phyloP scores from a whole-genome alignment of 2,797 vertebrate genomes.

The Lates japonicus region DNA sequence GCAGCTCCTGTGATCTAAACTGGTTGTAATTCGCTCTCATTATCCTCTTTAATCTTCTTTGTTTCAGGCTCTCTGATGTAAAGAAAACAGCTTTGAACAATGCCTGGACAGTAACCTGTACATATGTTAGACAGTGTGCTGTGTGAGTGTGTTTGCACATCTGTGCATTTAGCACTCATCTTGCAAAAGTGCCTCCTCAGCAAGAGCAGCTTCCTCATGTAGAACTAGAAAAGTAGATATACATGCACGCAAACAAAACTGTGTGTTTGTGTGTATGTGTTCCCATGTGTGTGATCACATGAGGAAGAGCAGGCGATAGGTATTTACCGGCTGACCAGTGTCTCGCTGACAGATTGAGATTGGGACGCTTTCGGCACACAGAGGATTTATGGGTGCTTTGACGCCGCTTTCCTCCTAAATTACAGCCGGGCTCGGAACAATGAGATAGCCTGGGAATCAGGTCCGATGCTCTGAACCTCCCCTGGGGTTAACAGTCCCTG shows the following conservation, averaged over 20 bases:
- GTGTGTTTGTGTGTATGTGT: slow-evolving; percentile 31
- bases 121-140: slow-evolving; percentile 37
- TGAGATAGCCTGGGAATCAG: slow-evolving; percentile 71
- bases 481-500: slow-evolving; percentile 66
- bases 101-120: slow-evolving; percentile 7
- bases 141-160: slow-evolving; percentile 59
- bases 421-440: slow-evolving; percentile 64
- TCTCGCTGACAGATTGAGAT: slow-evolving; percentile 74
- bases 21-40: slow-evolving; percentile 5
- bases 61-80: slow-evolving; percentile 17
- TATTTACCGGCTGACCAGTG: slow-evolving; percentile 69
- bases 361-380: slow-evolving; percentile 62
- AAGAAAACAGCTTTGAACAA: slow-evolving; percentile 15
- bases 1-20: slow-evolving; percentile 4
- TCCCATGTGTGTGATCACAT: slow-evolving; percentile 55
- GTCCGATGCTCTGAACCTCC: slow-evolving; percentile 61
- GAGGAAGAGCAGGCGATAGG: slow-evolving; percentile 33
- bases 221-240: slow-evolving; percentile 59
- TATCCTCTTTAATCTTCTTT: slow-evolving; percentile 19
- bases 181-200: slow-evolving; percentile 65
- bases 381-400: slow-evolving; percentile 72
- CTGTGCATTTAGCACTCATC: slow-evolving; percentile 62
- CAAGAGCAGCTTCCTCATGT: slow-evolving; percentile 61
- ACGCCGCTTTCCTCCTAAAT: slow-evolving; percentile 72
- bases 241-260: slow-evolving; percentile 54